Evolutionary conservation across 2,113 vertebrate species (phyloP).

Genomic region (Takifugu bimaculatus): DNA sequence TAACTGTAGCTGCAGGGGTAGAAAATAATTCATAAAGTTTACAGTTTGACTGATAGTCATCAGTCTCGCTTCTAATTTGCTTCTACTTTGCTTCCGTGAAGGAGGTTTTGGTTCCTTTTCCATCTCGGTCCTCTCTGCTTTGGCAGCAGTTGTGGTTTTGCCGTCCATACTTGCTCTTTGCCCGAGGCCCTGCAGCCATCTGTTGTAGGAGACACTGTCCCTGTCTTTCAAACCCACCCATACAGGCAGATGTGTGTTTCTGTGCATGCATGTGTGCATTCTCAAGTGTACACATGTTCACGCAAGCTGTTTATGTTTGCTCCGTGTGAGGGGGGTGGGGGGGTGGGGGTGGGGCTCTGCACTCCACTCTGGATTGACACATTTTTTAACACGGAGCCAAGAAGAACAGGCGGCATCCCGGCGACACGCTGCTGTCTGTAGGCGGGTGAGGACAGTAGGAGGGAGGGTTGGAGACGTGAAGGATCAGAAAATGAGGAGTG

Average conservation of each 20-base stretch:
- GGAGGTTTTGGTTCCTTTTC: slow-evolving; percentile 2
- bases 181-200: slow-evolving; percentile 61
- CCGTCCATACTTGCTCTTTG: slow-evolving; percentile 59
- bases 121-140: slow-evolving; percentile 20
- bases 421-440: slow-evolving; percentile 32
- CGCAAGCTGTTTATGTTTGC: slow-evolving; percentile 46
- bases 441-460: slow-evolving; percentile 17
- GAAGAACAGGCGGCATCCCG: slow-evolving; percentile 25
- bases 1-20: too few species aligned
- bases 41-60: too few species aligned
- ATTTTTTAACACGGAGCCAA: slow-evolving; percentile 32
- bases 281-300: slow-evolving; percentile 16
- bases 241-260: neutral
- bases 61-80: too few species aligned
- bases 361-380: slow-evolving; percentile 40
- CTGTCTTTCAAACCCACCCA: slow-evolving; percentile 26
- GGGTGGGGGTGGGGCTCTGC: slow-evolving; percentile 22
- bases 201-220: slow-evolving; percentile 45
- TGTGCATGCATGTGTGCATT: neutral
- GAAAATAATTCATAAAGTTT: too few species aligned
- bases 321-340: slow-evolving; percentile 2
- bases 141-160: slow-evolving; percentile 55
- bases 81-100: neutral
- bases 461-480: slow-evolving; percentile 22
- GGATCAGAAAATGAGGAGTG: slow-evolving; percentile 4